phyloP scores from a whole-genome alignment of 1,140 invertebrate species.

The Paraescarpia echinospica region DNA sequence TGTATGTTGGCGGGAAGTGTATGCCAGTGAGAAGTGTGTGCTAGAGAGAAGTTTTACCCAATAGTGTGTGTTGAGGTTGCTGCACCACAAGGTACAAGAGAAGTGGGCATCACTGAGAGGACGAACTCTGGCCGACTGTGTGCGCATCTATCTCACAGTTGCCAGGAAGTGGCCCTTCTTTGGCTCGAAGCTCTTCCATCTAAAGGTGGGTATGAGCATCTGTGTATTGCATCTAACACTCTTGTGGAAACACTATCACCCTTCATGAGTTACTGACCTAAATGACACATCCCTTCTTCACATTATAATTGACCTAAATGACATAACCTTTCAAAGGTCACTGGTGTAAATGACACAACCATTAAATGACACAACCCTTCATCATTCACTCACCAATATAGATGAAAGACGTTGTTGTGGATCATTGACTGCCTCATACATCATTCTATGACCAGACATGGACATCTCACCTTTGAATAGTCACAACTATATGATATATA shows the following conservation, averaged over 20 bases:
- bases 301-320: background rate
- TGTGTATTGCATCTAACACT: slow-evolving; percentile 4
- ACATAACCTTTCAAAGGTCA: background rate
- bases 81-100: slow-evolving; percentile 65
- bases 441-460: background rate
- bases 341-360: background rate
- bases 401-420: background rate
- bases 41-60: too few species aligned
- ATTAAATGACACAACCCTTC: background rate
- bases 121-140: slow-evolving; percentile 82
- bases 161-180: slow-evolving; percentile 96
- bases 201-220: slow-evolving; percentile 58
- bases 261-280: background rate
- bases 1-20: too few species aligned
- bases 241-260: background rate
- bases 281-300: background rate
- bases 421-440: background rate
- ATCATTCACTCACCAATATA: background rate
- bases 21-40: too few species aligned
- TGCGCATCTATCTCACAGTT: slow-evolving; percentile 91
- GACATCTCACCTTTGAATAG: background rate
- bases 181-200: slow-evolving; percentile 87
- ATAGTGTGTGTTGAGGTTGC: slow-evolving; percentile 12
- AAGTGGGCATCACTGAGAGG: slow-evolving; percentile 89
- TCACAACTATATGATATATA: too few species aligned